These are phyloP conservation scores for Thysanoteuthis rhombus DNA, from an alignment of 2,888 invertebrate species.

Conservation along the genomic window DNA sequence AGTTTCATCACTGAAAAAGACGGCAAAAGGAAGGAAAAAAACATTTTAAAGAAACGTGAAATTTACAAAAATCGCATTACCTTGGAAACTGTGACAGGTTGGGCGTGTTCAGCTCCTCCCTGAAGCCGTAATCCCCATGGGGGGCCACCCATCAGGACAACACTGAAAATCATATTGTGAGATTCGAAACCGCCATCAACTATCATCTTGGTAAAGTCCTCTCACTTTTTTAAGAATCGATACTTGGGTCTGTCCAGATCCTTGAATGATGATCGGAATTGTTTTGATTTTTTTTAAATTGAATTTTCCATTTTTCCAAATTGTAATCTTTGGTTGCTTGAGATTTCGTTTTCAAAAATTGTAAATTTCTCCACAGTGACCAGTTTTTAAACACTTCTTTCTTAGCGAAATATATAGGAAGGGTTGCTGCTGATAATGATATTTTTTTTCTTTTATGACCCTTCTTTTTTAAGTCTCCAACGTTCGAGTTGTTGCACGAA, in stretches of 20 bases:
- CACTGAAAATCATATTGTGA: slow-evolving; percentile 66
- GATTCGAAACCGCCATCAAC: slow-evolving; percentile 56
- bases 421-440: background rate
- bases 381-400: background rate
- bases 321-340: background rate
- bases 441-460: too few species aligned
- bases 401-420: background rate
- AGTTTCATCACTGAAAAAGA: too few species aligned
- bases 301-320: background rate
- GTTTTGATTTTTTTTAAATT: background rate
- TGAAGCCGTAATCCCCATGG: slow-evolving; percentile 92
- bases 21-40: too few species aligned
- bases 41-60: too few species aligned
- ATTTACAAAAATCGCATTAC: background rate
- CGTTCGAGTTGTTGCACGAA: too few species aligned
- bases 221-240: background rate
- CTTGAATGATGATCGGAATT: background rate
- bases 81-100: background rate
- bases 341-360: background rate
- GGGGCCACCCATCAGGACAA: slow-evolving; percentile 82
- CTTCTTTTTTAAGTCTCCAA: too few species aligned
- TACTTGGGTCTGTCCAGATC: background rate
- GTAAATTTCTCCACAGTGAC: background rate
- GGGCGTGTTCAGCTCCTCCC: slow-evolving; percentile 72
- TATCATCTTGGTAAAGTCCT: slow-evolving; percentile 31